Base-by-base conservation (phyloP, 2,797 vertebrate species). In the Arctocebus calabarensis region DNA sequence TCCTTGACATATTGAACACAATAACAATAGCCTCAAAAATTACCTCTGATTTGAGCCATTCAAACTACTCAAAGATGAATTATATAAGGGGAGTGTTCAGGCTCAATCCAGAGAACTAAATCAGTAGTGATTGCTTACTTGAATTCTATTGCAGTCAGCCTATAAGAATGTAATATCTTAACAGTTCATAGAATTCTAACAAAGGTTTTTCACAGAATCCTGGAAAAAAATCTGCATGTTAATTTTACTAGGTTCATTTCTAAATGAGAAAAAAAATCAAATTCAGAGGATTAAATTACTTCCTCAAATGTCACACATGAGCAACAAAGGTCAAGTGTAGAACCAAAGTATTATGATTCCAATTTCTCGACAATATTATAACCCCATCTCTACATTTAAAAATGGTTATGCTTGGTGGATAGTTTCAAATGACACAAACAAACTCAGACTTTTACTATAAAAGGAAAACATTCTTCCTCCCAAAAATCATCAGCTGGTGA, bases 351-450 rank as follows among this genome's bases (percentile, higher is more conserved):
- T 8, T 71, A 45, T 71, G 52, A 88, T 68, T 74, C 34, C 10
- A 84, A 8, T 73, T 84, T 37, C 37, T 37, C 22, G 40, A 75
- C 5, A 61, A 74, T 25, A 66, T 23, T 20, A 52, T 5, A 40
- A 32, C 12, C 23, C 14, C 62, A 22, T 34, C 17, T 34, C 66
- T 59, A 23, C 27, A 34, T 8, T 27, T 37, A 25, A 91, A 64
- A 37, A 37, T 48, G 4, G 4, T 29, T 59, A 70, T 7, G 48
- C 17, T 85, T 61, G 64, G 8, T 23, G 7, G 19, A 34, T 2
- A 40, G 45, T 27, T 70, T 52, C 57, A 81, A 95, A 95, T 32
- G 34, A 29, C 11, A 66, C n/a, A 79, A 88, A 79, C 37, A 86
- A 79, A 74, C 11, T 81, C 43, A 70, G 37, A 75, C 22, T 73